These are phyloP conservation scores for Calidris pygmaea DNA, from an alignment of 2,113 vertebrate species.

Conservation along the genomic window DNA sequence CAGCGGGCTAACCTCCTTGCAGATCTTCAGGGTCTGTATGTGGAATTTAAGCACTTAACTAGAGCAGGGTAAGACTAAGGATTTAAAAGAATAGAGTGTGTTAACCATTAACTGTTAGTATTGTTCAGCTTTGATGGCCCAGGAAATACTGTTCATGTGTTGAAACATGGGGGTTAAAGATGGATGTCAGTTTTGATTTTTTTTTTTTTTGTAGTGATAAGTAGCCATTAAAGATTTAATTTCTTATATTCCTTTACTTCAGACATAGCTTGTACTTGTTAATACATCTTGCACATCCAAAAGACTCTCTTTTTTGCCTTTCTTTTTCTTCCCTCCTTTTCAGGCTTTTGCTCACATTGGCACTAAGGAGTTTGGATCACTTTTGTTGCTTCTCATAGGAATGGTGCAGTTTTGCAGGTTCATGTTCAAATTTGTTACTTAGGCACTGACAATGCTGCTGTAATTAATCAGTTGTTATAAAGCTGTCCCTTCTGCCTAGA, in stretches of 20 bases:
- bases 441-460: not conserved
- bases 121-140: conserved; percentile 10
- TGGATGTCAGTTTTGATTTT: not conserved
- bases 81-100: conserved; percentile 61
- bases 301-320: not conserved
- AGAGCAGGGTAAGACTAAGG: conserved; percentile 46
- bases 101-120: conserved; percentile 69
- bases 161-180: not conserved
- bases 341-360: not conserved
- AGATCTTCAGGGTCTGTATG: conserved; percentile 30
- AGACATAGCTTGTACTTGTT: not conserved
- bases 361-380: not conserved
- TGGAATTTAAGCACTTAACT: conserved; percentile 46
- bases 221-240: not conserved
- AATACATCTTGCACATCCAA: not conserved
- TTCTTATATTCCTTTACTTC: not conserved
- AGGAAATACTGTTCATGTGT: not conserved
- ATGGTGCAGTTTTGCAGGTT: not conserved
- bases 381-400: not conserved
- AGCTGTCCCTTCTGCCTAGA: not conserved
- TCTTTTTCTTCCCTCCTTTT: fast-evolving
- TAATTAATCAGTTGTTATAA: not conserved
- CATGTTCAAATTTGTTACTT: conserved; percentile 20
- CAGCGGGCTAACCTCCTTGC: not conserved
- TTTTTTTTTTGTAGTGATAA: not conserved